phyloP scores from a whole-genome alignment of 1,140 invertebrate species.

The Neodiprion lecontei region DNA sequence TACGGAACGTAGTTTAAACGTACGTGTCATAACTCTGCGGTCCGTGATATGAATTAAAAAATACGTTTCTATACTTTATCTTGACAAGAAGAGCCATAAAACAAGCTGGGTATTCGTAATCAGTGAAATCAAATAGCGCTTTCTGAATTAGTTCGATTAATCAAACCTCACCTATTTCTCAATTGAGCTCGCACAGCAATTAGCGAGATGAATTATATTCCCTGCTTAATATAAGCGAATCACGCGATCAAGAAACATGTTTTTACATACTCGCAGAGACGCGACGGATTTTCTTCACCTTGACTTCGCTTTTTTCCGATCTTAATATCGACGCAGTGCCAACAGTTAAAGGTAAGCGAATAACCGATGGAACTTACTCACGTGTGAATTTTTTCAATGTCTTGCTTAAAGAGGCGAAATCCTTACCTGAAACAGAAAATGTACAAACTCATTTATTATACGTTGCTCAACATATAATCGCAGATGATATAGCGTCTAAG shows the following conservation, averaged over 20 bases:
- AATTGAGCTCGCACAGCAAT: background rate
- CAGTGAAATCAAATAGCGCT: background rate
- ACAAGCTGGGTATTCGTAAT: background rate
- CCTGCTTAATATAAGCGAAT: background rate
- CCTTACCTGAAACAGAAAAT: constrained; percentile 6
- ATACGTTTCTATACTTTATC: too few species aligned
- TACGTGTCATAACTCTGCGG: background rate
- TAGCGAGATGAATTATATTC: background rate
- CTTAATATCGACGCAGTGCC: background rate
- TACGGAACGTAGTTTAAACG: background rate
- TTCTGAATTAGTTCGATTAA: background rate
- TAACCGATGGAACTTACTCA: background rate
- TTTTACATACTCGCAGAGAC: background rate
- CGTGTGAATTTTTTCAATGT: background rate
- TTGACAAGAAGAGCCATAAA: too few species aligned
- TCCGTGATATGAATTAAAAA: background rate
- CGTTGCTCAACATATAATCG: background rate
- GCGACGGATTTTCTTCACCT: background rate
- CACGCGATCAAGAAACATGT: background rate
- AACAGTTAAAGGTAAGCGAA: too few species aligned
- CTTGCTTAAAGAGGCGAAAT: background rate
- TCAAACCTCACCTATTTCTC: background rate
- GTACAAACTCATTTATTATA: background rate
- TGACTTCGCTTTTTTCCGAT: background rate
- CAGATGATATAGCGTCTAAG: background rate